Evolutionary conservation across 2,113 vertebrate genomes (phyloP).

Genomic region (Rissa tridactyla): DNA sequence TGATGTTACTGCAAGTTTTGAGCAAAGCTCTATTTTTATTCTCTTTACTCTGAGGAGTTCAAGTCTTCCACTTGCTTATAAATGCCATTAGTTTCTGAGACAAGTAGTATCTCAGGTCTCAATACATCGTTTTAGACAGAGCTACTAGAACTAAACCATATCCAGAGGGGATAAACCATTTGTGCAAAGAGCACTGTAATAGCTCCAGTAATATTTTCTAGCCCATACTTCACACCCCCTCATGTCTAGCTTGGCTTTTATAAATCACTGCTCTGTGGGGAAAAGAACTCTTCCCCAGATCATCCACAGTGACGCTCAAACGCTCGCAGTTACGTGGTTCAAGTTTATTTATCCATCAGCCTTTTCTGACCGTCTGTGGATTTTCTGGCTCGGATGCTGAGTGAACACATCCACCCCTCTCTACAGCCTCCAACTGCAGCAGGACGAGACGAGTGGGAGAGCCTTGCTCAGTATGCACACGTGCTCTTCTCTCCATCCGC

Average conservation of each 20-base stretch:
- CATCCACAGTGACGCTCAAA: neutral
- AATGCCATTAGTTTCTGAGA: conserved; percentile 1
- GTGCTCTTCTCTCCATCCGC: neutral
- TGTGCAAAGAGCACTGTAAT: neutral
- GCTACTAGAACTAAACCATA: neutral
- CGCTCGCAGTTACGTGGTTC: neutral
- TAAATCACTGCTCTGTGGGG: neutral
- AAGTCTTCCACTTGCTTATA: neutral
- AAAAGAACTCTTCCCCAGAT: neutral
- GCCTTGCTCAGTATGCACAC: neutral
- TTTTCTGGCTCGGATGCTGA: neutral
- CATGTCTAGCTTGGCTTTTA: neutral
- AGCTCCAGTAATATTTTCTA: neutral
- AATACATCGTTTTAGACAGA: neutral
- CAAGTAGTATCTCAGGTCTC: neutral
- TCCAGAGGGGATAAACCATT: neutral
- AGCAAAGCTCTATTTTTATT: neutral
- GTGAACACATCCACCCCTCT: neutral
- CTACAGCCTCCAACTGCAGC: neutral
- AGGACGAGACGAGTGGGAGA: neutral
- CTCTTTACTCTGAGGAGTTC: neutral
- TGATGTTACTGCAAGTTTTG: neutral
- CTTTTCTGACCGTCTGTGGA: neutral
- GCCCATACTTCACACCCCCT: neutral
- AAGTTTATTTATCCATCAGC: neutral